phyloP scores from a whole-genome alignment of 2,888 invertebrate species.

The Euphydryas editha region DNA sequence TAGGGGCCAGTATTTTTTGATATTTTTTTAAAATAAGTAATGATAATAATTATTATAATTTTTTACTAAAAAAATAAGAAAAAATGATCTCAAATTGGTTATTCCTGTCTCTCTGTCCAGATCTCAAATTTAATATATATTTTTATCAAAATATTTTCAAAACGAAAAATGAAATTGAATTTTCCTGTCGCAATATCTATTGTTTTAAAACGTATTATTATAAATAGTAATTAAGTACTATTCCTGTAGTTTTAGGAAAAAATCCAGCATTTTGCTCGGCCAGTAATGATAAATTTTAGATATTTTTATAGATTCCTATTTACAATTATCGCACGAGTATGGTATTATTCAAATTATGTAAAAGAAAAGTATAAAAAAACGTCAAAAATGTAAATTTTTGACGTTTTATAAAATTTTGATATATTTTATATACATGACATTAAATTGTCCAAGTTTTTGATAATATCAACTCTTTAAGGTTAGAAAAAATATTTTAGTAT shows the following conservation, averaged over 20 bases:
- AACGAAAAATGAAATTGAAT: no score
- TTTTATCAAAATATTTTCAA: no score
- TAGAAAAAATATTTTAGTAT: no score
- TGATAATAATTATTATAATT: not conserved
- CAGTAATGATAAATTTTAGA: constrained; percentile 57
- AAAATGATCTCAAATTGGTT: constrained; percentile 71
- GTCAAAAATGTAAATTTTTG: not conserved
- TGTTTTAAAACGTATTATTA: constrained; percentile 1
- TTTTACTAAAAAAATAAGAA: constrained; percentile 19
- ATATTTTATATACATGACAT: no score
- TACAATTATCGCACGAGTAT: constrained; percentile 23
- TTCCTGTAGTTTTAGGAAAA: constrained; percentile 27
- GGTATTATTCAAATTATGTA: not conserved
- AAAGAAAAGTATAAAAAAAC: not conserved
- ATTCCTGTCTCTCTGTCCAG: constrained; percentile 40
- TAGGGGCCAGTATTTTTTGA: constrained; percentile 73
- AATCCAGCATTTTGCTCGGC: constrained; percentile 64
- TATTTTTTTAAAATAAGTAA: constrained; percentile 51
- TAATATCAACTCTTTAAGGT: no score
- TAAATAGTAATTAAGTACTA: constrained; percentile 18
- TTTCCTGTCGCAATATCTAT: no score
- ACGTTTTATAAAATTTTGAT: no score
- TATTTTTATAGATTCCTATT: constrained; percentile 37
- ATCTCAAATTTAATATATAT: constrained; percentile 35
- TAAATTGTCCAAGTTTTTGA: no score